Evolutionary conservation across 1,140 invertebrate genomes (phyloP).

Genomic region (Chlorops oryzae): DNA sequence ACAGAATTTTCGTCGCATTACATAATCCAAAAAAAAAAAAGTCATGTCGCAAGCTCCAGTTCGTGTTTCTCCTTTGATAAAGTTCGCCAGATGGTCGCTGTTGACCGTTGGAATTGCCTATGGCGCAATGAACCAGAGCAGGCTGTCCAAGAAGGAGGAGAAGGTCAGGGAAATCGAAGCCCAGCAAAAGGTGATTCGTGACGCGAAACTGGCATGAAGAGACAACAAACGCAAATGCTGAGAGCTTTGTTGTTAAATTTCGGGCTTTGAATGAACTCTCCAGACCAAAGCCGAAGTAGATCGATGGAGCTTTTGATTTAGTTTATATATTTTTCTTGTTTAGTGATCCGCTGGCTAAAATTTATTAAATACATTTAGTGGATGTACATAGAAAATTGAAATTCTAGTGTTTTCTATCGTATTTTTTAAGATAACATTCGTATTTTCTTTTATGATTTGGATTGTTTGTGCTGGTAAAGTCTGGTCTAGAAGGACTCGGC

Average conservation of each 20-base stretch:
- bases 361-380: too few relatives aligned
- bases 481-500: too few relatives aligned
- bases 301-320: too few relatives aligned
- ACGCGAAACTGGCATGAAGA: conserved; percentile 67
- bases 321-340: too few relatives aligned
- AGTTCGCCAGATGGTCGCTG: conserved; percentile 66
- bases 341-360: too few relatives aligned
- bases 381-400: too few relatives aligned
- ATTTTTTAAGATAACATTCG: too few relatives aligned
- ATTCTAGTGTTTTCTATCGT: too few relatives aligned
- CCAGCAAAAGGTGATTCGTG: conserved; percentile 59
- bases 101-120: conserved; percentile 61
- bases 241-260: too few relatives aligned
- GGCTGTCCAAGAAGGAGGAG: conserved; percentile 61
- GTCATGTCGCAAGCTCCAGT: conserved; percentile 56
- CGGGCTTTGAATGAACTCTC: conserved; percentile 37
- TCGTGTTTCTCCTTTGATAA: conserved; percentile 66
- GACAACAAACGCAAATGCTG: conserved; percentile 49
- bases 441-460: too few relatives aligned
- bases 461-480: too few relatives aligned
- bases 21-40: conserved; percentile 32
- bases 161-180: conserved; percentile 59
- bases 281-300: conserved; percentile 21
- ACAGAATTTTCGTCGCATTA: conserved; percentile 22
- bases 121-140: conserved; percentile 63